phyloP scores from a whole-genome alignment of 2,113 vertebrate species.

The Orthonyx spaldingii region DNA sequence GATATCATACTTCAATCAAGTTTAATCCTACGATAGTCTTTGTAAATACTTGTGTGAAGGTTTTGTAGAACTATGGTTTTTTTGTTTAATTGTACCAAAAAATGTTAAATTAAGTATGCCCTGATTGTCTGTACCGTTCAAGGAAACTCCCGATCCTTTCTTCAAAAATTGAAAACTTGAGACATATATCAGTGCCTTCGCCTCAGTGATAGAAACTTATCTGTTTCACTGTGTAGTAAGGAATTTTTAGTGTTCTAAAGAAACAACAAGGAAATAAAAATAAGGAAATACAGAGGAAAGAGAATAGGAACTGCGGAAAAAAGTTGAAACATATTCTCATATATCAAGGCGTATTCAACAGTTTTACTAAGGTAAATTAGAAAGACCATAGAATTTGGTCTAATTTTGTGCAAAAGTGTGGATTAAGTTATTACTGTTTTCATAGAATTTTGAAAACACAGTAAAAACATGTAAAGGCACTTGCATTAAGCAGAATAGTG shows the following conservation, averaged over 20 bases:
- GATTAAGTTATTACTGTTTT: not conserved
- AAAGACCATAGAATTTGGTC: not conserved
- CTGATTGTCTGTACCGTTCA: not conserved
- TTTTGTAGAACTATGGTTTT: not conserved
- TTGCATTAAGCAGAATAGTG: not conserved
- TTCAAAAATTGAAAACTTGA: not conserved
- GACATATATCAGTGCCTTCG: not conserved
- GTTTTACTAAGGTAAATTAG: not conserved
- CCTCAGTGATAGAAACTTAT: not conserved
- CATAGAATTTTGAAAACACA: not conserved
- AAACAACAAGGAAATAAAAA: not conserved
- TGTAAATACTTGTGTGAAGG: not conserved
- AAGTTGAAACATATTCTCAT: not conserved
- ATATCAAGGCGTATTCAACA: not conserved
- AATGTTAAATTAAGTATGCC: not conserved
- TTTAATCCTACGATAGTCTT: not conserved
- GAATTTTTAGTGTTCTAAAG: not conserved
- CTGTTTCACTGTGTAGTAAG: not conserved
- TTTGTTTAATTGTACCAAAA: not conserved
- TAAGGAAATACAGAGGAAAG: not conserved
- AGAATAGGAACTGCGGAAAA: not conserved
- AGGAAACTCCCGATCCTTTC: not conserved
- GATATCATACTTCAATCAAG: not conserved
- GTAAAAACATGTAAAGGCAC: not conserved
- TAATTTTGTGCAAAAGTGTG: not conserved